Base-by-base conservation (phyloP, 2,797 vertebrate species). In the Clarias laeviceps region DNA sequence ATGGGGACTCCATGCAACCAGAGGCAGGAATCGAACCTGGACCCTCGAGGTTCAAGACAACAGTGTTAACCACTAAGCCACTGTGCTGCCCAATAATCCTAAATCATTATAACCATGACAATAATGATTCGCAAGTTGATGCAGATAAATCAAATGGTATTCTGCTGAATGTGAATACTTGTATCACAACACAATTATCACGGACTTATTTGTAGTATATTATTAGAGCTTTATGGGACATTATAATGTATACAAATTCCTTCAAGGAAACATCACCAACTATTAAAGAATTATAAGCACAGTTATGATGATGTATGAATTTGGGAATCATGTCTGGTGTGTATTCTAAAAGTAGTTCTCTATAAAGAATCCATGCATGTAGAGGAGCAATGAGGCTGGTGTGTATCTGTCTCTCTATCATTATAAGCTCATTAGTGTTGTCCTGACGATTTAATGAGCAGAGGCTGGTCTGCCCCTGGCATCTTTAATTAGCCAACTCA, bases 371-470 rank as follows among this genome's bases (percentile, higher is more conserved):
- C 45, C 56, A 50, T 62, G 73, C 80, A 78, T 56, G 54, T 50
- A 69, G 80, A 73, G n/a, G 83, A 76, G 77, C 66, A 83, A 83
- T 87, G 70, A 73, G 22, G 66, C 68, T 73, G 86, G 89, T 88
- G 86, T 87, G 34, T 91, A 88, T 91, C 90, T 88, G 83, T 91
- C 90, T 84, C 85, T 84, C 87, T 89, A 90, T 93, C 93, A 92
- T 95, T 94, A 94, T 93, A 94, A 93, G 82, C 87, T 92, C 92
- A 92, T 95, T 94, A 93, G 86, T 86, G 62, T 87, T 78, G 72
- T 0, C 73, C 90, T 94, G 93, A 93, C 90, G 90, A 85, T 91
- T 92, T 94, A 94, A 94, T 93, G 92, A 94, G 91, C 86, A 91
- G 88, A 70, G 89, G 90, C 89, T 89, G 85, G 90, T 90, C 88